These are phyloP conservation scores for Mesochorus sp. DNA, from an alignment of 2,888 invertebrate species.

Conservation along the genomic window DNA sequence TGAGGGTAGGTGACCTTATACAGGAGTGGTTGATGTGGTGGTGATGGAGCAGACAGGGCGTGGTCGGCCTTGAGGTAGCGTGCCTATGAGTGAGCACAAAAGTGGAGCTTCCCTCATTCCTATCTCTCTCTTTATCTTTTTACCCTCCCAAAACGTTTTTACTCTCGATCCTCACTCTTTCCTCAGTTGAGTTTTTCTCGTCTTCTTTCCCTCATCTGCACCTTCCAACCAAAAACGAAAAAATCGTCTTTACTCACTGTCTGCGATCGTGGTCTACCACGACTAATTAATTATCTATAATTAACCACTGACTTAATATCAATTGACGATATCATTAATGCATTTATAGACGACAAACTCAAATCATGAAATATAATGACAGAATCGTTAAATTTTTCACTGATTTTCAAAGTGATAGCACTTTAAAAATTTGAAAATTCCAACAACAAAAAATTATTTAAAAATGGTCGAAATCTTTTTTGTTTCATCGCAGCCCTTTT, in stretches of 20 bases:
- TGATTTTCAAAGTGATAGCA: no score
- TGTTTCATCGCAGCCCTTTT: no score
- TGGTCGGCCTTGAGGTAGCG: slow-evolving; percentile 79
- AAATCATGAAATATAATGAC: no score
- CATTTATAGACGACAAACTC: no score
- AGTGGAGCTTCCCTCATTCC: slow-evolving; percentile 64
- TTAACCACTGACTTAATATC: not conserved
- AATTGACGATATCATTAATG: no score
- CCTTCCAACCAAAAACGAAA: not conserved
- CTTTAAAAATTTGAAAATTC: no score
- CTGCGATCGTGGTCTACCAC: slow-evolving; percentile 2
- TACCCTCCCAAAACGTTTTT: slow-evolving; percentile 29
- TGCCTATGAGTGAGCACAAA: slow-evolving; percentile 71
- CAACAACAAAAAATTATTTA: no score
- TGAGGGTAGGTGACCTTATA: slow-evolving; percentile 65
- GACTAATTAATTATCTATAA: not conserved
- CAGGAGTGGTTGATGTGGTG: slow-evolving; percentile 58
- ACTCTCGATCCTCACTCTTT: slow-evolving; percentile 47
- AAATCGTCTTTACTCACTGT: slow-evolving; percentile 8
- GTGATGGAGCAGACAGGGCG: slow-evolving; percentile 78
- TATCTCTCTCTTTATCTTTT: slow-evolving; percentile 41
- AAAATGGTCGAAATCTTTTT: no score
- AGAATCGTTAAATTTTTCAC: no score
- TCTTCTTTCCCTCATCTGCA: slow-evolving; percentile 30
- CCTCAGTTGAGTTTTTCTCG: slow-evolving; percentile 14